These are phyloP conservation scores for Sabellastarte sp. DNA, from an alignment of 2,888 invertebrate genomes.

Conservation along the genomic window DNA sequence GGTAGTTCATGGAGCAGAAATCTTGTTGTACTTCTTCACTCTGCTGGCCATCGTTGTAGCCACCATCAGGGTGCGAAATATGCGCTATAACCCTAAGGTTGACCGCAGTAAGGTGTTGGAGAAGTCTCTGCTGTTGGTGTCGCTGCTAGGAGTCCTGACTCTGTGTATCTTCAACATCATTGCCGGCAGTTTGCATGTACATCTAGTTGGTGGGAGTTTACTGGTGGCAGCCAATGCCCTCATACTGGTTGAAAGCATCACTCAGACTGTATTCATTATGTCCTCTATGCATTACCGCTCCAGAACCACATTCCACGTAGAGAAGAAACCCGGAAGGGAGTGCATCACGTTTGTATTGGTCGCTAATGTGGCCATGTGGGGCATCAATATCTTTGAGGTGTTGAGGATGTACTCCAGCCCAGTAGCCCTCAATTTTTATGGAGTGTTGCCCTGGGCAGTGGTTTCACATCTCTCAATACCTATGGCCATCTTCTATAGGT, in stretches of 20 bases:
- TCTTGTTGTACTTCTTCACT: slow-evolving; percentile 81
- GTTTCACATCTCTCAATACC: not conserved
- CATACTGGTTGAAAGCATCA: not conserved
- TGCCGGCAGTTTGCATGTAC: not conserved
- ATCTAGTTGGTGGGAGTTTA: not conserved
- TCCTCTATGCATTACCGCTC: slow-evolving; percentile 52
- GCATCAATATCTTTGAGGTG: slow-evolving; percentile 58
- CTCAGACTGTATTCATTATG: slow-evolving; percentile 55
- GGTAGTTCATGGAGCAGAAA: slow-evolving; percentile 86
- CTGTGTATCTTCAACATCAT: not conserved
- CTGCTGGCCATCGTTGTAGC: slow-evolving; percentile 73
- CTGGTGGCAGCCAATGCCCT: not conserved
- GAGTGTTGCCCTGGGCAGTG: not conserved
- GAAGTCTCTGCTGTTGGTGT: not conserved
- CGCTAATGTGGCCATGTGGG: slow-evolving; percentile 69
- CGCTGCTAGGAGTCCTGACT: not conserved
- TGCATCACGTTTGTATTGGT: slow-evolving; percentile 68
- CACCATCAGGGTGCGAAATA: not conserved
- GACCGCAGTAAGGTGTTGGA: not conserved
- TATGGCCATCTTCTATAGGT: not conserved
- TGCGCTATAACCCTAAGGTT: not conserved
- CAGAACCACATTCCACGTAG: slow-evolving; percentile 54
- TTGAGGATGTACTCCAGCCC: not conserved
- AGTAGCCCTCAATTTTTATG: not conserved
- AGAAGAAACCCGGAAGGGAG: slow-evolving; percentile 64